Evolutionary conservation across 2,113 vertebrate species (phyloP).

Genomic region (Otis tarda): DNA sequence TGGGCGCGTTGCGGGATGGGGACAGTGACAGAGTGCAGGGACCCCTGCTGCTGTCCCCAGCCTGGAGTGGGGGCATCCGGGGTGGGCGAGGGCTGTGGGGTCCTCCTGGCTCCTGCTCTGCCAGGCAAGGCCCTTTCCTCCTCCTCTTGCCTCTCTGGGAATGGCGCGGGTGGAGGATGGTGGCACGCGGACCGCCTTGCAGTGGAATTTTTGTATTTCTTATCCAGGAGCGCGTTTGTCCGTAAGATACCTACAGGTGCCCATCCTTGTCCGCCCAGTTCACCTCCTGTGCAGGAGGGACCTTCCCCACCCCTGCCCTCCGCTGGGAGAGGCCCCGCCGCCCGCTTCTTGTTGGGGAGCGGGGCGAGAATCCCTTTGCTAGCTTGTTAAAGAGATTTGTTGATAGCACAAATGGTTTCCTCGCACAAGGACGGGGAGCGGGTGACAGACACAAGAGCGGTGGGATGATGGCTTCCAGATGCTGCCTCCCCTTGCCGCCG

Average conservation of each 20-base stretch:
- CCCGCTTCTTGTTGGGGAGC: background rate
- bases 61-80: background rate
- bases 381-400: background rate
- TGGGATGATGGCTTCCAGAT: constrained; percentile 42
- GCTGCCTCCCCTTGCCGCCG: background rate
- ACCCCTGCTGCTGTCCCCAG: background rate
- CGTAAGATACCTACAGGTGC: background rate
- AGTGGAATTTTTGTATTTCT: background rate
- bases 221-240: background rate
- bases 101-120: background rate
- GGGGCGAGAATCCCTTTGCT: background rate
- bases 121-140: background rate
- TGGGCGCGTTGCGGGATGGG: rapidly evolving
- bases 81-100: background rate
- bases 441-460: background rate
- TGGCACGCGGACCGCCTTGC: background rate
- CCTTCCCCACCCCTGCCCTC: background rate
- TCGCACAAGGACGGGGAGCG: background rate
- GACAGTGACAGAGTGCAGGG: no score
- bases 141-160: background rate
- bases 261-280: background rate
- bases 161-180: background rate
- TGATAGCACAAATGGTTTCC: background rate
- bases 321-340: rapidly evolving
- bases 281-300: background rate